These are phyloP conservation scores for Cirrhinus molitorella DNA, from an alignment of 2,797 vertebrate species.

Conservation along the genomic window DNA sequence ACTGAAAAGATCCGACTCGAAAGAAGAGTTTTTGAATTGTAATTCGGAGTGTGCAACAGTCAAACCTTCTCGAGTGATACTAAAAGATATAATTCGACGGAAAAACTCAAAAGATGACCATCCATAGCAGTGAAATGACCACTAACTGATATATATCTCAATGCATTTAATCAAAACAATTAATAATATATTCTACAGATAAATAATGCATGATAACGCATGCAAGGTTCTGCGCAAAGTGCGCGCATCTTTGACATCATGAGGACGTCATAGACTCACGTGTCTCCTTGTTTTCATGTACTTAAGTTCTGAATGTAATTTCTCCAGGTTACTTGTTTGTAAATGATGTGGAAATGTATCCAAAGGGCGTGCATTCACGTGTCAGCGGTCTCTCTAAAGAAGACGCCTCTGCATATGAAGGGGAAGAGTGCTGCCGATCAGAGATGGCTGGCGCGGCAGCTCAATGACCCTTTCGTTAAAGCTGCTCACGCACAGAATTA, in stretches of 20 bases:
- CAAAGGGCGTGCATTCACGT: constrained; percentile 75
- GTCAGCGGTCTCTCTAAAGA: constrained; percentile 66
- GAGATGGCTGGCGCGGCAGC: constrained; percentile 86
- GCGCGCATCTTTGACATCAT: neutral
- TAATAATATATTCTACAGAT: neutral
- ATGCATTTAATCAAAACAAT: neutral
- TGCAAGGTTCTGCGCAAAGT: neutral
- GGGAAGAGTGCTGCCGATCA: constrained; percentile 80
- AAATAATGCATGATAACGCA: neutral
- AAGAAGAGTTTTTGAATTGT: neutral
- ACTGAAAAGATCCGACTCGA: constrained; percentile 11
- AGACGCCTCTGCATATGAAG: constrained; percentile 64
- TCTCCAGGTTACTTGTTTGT: neutral
- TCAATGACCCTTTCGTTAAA: constrained; percentile 91
- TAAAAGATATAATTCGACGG: neutral
- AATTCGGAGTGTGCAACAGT: constrained; percentile 55
- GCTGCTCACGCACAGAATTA: constrained; percentile 81
- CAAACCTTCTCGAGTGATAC: constrained; percentile 11
- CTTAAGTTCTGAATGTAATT: neutral
- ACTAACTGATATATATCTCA: neutral
- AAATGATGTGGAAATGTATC: constrained; percentile 55
- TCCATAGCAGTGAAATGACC: neutral
- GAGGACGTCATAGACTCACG: neutral
- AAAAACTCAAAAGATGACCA: neutral
- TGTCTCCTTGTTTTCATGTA: neutral